phyloP scores from a whole-genome alignment of 23 tunicate species.

The Oikopleura dioica region DNA sequence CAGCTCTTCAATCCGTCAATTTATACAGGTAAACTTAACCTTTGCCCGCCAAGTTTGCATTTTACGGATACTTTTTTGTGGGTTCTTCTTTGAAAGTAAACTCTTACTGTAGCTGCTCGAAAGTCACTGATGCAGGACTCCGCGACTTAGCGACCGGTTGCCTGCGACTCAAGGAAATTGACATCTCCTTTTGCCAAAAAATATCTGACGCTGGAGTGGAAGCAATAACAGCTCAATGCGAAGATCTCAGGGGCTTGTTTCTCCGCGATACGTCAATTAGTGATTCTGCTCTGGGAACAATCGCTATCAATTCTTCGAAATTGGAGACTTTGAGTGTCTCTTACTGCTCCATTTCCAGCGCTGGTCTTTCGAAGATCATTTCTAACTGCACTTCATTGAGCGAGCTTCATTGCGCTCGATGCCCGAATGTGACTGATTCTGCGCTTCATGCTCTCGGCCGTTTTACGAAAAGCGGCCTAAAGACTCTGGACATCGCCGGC shows the following conservation, averaged over 20 bases:
- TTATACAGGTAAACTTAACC: background rate
- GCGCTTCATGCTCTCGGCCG: constrained; percentile 37
- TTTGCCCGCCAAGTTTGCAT: no score
- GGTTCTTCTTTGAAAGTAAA: no score
- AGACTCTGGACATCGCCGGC: constrained; percentile 56
- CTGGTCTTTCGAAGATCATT: constrained; percentile 26
- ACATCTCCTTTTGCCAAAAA: constrained; percentile 18
- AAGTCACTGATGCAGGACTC: constrained; percentile 43
- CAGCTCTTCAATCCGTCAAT: background rate
- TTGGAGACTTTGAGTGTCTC: constrained; percentile 39
- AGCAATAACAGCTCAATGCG: constrained; percentile 31
- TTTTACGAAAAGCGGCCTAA: constrained; percentile 11
- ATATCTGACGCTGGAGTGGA: constrained; percentile 51
- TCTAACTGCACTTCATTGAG: constrained; percentile 37
- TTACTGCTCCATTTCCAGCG: constrained; percentile 30
- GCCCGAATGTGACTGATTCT: constrained; percentile 39
- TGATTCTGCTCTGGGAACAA: no score
- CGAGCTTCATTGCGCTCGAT: constrained; percentile 52
- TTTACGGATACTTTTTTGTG: no score
- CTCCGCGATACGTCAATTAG: no score
- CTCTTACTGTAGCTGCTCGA: no score
- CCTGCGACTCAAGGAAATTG: constrained; percentile 22
- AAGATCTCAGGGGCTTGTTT: no score
- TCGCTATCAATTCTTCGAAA: no score
- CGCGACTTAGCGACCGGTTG: constrained; percentile 37